Evolutionary conservation across 2,113 vertebrate species (phyloP).

Genomic region (Felis catus): DNA sequence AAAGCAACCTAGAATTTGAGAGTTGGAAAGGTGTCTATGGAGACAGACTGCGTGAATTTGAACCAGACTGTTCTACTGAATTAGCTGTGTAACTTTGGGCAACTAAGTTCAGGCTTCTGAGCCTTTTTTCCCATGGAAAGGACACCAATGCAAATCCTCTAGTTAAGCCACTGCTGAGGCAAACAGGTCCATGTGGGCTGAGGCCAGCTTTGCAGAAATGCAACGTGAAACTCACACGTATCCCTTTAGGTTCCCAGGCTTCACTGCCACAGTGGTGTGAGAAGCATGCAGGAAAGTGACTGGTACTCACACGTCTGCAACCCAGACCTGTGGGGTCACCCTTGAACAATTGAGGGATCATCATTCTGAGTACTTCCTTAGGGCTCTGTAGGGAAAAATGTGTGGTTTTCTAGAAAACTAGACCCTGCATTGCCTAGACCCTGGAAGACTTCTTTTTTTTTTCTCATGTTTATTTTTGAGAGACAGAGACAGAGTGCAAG

Average conservation of each 20-base stretch:
- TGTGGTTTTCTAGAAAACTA: background rate
- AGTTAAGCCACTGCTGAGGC: background rate
- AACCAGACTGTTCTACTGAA: background rate
- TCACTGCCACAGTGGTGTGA: no score
- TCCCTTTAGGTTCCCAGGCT: background rate
- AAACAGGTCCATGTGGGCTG: background rate
- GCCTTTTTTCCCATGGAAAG: background rate
- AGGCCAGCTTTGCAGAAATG: background rate
- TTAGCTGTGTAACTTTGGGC: background rate
- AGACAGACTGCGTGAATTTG: background rate
- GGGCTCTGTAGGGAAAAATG: background rate
- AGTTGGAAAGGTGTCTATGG: background rate
- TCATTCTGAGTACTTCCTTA: background rate
- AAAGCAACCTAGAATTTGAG: background rate
- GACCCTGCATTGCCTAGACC: background rate
- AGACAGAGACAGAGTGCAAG: no score
- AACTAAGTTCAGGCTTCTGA: background rate
- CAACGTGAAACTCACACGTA: background rate
- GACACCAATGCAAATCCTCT: background rate
- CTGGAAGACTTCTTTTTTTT: background rate
- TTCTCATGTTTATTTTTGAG: no score
- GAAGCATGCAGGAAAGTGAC: background rate
- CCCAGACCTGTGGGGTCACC: background rate
- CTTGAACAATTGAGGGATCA: rapidly evolving
- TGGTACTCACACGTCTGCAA: rapidly evolving